Conservation (phyloP, 2,113 vertebrate genomes). For the Clarias magur region DNA sequence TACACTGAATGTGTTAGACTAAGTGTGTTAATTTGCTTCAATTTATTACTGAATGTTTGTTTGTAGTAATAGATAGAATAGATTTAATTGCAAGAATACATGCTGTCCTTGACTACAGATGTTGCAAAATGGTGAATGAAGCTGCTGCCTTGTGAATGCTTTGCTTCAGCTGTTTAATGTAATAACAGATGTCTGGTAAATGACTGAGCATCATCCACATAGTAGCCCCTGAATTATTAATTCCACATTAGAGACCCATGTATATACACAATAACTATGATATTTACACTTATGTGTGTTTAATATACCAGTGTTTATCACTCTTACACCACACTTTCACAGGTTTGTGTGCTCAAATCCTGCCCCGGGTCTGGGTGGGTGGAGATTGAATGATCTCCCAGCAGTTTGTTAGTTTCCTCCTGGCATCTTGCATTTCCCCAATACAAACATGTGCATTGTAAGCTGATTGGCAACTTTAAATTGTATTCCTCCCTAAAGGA, state of each 20-base stretch:
- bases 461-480: no score
- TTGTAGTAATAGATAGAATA: constrained; percentile 22
- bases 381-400: no score
- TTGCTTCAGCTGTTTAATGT: constrained; percentile 1
- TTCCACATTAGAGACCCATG: background rate
- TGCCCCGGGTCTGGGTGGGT: no score
- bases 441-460: no score
- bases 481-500: background rate
- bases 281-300: background rate
- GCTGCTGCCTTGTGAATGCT: background rate
- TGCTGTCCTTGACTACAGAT: background rate
- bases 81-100: background rate
- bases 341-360: no score
- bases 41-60: constrained; percentile 6
- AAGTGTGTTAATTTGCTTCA: constrained; percentile 11
- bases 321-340: no score
- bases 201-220: background rate
- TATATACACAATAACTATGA: background rate
- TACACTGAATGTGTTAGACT: background rate
- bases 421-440: no score
- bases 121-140: constrained; percentile 7
- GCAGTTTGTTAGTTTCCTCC: no score
- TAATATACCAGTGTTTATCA: background rate
- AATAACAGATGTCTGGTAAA: constrained; percentile 12
- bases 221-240: background rate